A percentile compares a stretch with the other conserved stretches of the same genome.
Evolutionary conservation across 2,797 vertebrate genomes (phyloP).

Genomic region (Ctenopoma multispine): DNA sequence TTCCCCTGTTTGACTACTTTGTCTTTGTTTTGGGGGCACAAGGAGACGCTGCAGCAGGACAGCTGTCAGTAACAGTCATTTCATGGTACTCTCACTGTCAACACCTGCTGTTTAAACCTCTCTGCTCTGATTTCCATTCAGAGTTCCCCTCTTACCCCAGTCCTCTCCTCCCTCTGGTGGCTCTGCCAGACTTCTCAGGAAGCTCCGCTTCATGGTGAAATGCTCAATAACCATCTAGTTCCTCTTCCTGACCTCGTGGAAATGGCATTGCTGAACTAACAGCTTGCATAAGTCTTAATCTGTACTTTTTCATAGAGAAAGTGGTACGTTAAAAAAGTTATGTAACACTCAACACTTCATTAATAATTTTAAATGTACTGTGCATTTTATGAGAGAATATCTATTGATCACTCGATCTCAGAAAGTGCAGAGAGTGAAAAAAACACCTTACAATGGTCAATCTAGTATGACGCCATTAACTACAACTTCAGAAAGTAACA

Average conservation of each 20-base stretch:
- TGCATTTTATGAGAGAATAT: background rate
- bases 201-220: conserved; percentile 47
- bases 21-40: conserved; percentile 1
- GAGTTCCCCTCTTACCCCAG: conserved; percentile 10
- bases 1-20: conserved; percentile 32
- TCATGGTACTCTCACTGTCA: conserved; percentile 55
- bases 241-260: conserved; percentile 49
- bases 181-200: conserved; percentile 51
- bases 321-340: background rate
- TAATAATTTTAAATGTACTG: background rate
- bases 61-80: conserved; percentile 60
- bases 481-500: background rate
- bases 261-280: conserved; percentile 25
- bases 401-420: background rate
- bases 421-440: background rate
- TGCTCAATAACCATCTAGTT: conserved; percentile 39
- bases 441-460: background rate
- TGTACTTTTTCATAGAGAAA: conserved; percentile 10
- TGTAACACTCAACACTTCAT: background rate
- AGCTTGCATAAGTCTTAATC: conserved; percentile 25
- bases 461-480: background rate
- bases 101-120: conserved; percentile 55
- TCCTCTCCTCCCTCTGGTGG: conserved; percentile 32
- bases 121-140: conserved; percentile 17
- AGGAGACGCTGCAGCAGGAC: conserved; percentile 24